Evolutionary conservation across 2,888 invertebrate species (phyloP).

Genomic region (Phalera bucephala): DNA sequence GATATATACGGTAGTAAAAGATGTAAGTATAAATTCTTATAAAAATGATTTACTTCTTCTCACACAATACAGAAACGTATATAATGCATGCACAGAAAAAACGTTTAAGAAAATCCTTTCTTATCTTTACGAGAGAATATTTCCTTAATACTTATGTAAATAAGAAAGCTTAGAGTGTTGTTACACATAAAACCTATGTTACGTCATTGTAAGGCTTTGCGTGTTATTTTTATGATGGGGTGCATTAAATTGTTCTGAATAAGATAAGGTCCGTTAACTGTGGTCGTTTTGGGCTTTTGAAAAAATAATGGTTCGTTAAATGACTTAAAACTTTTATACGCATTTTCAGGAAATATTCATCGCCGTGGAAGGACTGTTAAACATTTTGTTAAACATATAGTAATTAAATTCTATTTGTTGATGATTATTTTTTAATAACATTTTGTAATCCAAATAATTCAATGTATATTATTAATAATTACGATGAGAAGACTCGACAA

Average conservation of each 20-base stretch:
- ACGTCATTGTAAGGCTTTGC: constrained; percentile 22
- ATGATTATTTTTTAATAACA: no score
- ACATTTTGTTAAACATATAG: no score
- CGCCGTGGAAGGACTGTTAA: no score
- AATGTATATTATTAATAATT: no score
- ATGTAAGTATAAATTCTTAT: no score
- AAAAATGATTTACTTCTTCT: no score
- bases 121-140: constrained; percentile 27
- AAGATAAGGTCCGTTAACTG: constrained; percentile 29
- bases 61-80: no score
- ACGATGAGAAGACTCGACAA: no score
- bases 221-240: constrained; percentile 28
- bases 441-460: no score
- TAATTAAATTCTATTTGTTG: no score
- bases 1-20: no score
- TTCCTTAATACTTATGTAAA: constrained; percentile 26
- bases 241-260: constrained; percentile 20
- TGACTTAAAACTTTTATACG: background rate
- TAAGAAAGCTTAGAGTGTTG: constrained; percentile 19
- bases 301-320: background rate
- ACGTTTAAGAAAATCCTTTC: constrained; percentile 24
- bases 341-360: background rate
- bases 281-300: constrained; percentile 14
- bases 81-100: no score
- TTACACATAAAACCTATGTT: constrained; percentile 21